These are phyloP conservation scores for Diachasma alloeum DNA, from an alignment of 1,140 invertebrate species.

Conservation along the genomic window DNA sequence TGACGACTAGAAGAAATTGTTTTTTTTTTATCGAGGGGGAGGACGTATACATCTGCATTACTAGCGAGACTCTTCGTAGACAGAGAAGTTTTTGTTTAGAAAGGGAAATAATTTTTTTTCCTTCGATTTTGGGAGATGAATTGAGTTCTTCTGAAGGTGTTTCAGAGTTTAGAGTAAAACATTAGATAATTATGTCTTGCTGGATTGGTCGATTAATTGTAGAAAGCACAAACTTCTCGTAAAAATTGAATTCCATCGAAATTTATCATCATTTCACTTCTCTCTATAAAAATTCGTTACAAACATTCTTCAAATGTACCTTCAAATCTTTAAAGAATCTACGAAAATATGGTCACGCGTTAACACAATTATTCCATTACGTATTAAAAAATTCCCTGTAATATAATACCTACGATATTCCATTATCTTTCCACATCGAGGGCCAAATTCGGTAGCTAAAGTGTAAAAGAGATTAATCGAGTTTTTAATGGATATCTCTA, in stretches of 20 bases:
- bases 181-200: too few species aligned
- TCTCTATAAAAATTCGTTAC: background rate
- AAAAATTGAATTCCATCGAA: background rate
- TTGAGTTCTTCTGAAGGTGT: background rate
- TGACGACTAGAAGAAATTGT: slow-evolving; percentile 16
- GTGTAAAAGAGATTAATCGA: background rate
- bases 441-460: background rate
- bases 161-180: too few species aligned
- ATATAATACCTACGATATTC: background rate
- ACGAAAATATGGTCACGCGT: slow-evolving; percentile 32
- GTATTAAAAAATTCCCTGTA: background rate
- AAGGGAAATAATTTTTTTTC: background rate
- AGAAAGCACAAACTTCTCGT: background rate
- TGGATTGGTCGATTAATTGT: background rate
- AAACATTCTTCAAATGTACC: slow-evolving; percentile 36
- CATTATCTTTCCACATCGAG: background rate
- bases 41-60: background rate
- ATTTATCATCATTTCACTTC: slow-evolving; percentile 1
- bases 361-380: slow-evolving; percentile 11
- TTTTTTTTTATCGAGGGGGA: background rate
- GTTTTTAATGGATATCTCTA: background rate
- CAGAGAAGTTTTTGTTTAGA: background rate
- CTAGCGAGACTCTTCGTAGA: background rate
- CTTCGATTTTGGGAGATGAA: background rate
- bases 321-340: slow-evolving; percentile 61